Percentiles rank a stretch among this genome's conserved stretches.
These are phyloP conservation scores for Harpagifer antarcticus DNA, from an alignment of 2,797 vertebrate genomes.

Conservation along the genomic window DNA sequence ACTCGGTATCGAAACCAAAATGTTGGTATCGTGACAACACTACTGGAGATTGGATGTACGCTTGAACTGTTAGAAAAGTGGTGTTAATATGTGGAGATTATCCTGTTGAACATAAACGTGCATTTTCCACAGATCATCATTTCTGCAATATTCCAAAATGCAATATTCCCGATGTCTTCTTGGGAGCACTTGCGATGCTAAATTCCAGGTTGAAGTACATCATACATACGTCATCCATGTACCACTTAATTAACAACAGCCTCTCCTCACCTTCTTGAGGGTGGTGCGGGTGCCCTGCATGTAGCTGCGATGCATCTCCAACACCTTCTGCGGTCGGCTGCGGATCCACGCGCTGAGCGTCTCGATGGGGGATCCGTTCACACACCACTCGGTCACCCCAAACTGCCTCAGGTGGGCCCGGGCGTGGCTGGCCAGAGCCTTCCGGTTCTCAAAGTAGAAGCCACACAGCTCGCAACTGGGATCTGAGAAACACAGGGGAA, in stretches of 20 bases:
- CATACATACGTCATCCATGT: too few species aligned
- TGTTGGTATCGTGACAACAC: too few species aligned
- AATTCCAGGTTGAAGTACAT: too few species aligned
- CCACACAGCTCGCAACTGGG: slow-evolving; percentile 96
- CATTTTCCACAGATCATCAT: too few species aligned
- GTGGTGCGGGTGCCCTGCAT: slow-evolving; percentile 91
- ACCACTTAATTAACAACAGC: neutral
- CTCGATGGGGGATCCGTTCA: slow-evolving; percentile 97
- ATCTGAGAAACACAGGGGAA: slow-evolving; percentile 71
- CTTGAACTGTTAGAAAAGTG: too few species aligned
- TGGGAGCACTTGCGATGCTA: too few species aligned
- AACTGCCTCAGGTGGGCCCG: slow-evolving; percentile 96
- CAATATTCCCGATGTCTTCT: too few species aligned
- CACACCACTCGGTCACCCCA: slow-evolving; percentile 97
- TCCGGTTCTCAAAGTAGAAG: slow-evolving; percentile 97
- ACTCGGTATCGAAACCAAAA: too few species aligned
- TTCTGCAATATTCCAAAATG: too few species aligned
- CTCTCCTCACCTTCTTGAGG: slow-evolving; percentile 89
- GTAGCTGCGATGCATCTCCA: slow-evolving; percentile 94
- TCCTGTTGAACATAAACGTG: too few species aligned
- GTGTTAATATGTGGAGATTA: too few species aligned
- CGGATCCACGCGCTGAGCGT: slow-evolving; percentile 98
- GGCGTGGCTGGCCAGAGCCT: slow-evolving; percentile 95
- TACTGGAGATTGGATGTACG: too few species aligned
- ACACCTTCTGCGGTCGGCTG: slow-evolving; percentile 92